Evolutionary conservation across 2,113 vertebrate species (phyloP), one percentile per base, ranked within the genome.

Genomic region (Grammomys surdaster): DNA sequence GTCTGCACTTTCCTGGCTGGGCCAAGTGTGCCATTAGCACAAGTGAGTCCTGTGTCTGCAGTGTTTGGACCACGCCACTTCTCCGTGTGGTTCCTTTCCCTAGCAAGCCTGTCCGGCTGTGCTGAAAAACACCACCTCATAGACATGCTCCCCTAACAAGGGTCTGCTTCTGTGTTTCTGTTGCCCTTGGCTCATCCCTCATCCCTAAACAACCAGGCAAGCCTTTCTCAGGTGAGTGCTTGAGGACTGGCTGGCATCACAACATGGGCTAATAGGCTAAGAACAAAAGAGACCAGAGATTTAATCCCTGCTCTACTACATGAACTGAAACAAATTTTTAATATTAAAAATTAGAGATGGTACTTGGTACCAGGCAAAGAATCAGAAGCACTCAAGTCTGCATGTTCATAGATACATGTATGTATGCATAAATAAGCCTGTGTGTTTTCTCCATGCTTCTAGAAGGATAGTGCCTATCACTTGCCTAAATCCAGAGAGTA

Each of bases 401-500:
- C 3, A 0, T 26, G 33, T 73, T n/a, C 40, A 86, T 67, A 46
- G 16, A 86, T 20, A 9, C n/a, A 46, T 33, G 11, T 46, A 40
- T 8, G 1, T 11, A 17, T 58, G 4, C 20, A 36, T 36, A 2
- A 1, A 7, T 14, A 26, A 11, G 43, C 19, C 2, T 63, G 7
- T 0, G 4, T 26, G 19, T 36, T n/a, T 92, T 70, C 22, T 70
- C n/a, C 11, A 5, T 28, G 4, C 19, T 72, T 24, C 20, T 54
- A 33, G 69, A 31, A 31, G 46, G 56, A 43, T 4, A 31, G 31
- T 17, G 2, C 60, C 17, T 14, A 1, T 67, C 69, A n/a, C 46
- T 95, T 85, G 85, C 46, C 54, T 94, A 90, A 95, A 51, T 54
- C 60, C 40, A 91, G 84, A 94, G 28, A 81, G 17, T 48, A 65